Base-by-base conservation (phyloP, 2,888 invertebrate genomes). In the Stegophylla sp. region DNA sequence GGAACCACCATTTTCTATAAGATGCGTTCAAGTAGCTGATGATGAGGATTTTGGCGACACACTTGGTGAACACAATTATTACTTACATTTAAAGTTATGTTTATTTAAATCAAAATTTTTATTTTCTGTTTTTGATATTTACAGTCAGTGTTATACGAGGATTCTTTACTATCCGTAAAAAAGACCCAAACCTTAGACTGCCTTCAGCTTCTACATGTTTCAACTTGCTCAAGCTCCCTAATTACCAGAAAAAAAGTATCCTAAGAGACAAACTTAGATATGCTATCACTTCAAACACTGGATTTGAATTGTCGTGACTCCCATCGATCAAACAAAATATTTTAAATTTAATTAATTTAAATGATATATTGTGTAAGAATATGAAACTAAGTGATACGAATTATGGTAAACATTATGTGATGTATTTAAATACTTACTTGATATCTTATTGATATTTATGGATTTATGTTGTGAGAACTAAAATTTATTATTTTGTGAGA, bases 141-240 rank as follows among this genome's bases (percentile, higher is more conserved):
- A 15, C 63, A 90, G 97, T 97, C 23, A 97, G 97, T 86, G 98
- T 99, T 0, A 94, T 99, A 83, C 91, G 98, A 82, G 99, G 98
- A 23, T 99, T 99, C 88, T 96, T 99, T 86, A 97, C 98, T 15
- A 97, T 99, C 85, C 90, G 97, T 72, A 96, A 96, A 86, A 95
- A 95, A 86, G 97, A 97, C 86, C 96, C 97, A 0, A 91, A 96
- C 73, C 95, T 97, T 86, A 91, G 98, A 51, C 89, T 99, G 63
- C 98, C 99, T n/a, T 98, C 99, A 0, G 97, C 98, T 0, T 98
- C 98, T 0, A 99, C 99, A 0, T 99, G 99, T 86, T 99, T 99
- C 88, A 99, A 99, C 88, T 90, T 99, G 59, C 90, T 99, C 66
- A 99, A 99, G 87, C 89, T 97, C 85, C 99, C 99, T 79, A 99